phyloP scores from a whole-genome alignment of 1,140 invertebrate genomes.

The Drosophila tani region DNA sequence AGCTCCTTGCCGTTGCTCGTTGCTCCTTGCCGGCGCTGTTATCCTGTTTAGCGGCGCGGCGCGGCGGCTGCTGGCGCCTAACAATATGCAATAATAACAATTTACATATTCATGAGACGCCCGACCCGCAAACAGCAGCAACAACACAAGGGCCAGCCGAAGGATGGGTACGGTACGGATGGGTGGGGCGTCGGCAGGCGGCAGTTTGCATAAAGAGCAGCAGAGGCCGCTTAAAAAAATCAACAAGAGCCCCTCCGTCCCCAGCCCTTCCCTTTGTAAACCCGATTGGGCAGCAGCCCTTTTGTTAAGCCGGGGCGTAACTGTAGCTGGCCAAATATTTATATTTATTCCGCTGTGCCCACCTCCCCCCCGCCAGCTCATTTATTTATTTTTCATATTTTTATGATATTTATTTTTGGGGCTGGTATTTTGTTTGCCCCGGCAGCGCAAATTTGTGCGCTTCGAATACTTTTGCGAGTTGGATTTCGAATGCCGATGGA shows the following conservation, averaged over 20 bases:
- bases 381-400: conserved; percentile 80
- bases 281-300: conserved; percentile 56
- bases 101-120: conserved; percentile 81
- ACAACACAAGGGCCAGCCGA: conserved; percentile 24
- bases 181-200: conserved; percentile 11
- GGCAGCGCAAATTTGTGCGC: conserved; percentile 56
- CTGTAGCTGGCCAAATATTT: conserved; percentile 80
- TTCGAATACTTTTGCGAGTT: conserved; percentile 51
- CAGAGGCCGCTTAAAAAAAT: conserved; percentile 63
- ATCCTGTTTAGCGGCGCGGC: conserved; percentile 33
- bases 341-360: conserved; percentile 48
- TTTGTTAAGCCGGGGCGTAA: conserved; percentile 69
- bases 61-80: conserved; percentile 59
- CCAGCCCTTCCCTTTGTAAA: conserved; percentile 25
- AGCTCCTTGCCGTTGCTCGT: conserved; percentile 18
- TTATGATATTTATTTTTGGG: conserved; percentile 74
- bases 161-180: neutral
- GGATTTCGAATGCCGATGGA: conserved; percentile 39
- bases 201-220: conserved; percentile 80
- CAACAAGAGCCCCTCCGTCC: conserved; percentile 22
- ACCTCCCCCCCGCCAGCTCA: conserved; percentile 17
- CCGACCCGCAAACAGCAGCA: conserved; percentile 66
- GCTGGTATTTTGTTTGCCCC: conserved; percentile 52
- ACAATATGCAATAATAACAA: conserved; percentile 83
- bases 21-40: conserved; percentile 7